phyloP scores from a whole-genome alignment of 1,140 invertebrate species.

The Melitaea cinxia region DNA sequence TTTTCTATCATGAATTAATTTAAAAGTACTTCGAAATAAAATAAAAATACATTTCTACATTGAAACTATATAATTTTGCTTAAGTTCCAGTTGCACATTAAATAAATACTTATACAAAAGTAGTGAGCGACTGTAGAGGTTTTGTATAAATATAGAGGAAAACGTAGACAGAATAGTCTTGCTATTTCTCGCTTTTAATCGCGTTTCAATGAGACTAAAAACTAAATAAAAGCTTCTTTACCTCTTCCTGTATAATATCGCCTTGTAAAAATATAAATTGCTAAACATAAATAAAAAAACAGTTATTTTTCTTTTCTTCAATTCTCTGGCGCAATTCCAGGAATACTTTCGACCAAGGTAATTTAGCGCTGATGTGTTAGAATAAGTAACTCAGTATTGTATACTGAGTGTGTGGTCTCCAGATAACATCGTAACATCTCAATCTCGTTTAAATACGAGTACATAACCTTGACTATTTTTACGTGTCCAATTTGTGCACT shows the following conservation, averaged over 20 bases:
- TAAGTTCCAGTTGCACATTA: too few relatives aligned
- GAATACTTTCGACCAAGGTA: constrained; percentile 55
- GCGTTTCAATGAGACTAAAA: neutral
- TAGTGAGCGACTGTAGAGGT: too few relatives aligned
- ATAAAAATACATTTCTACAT: too few relatives aligned
- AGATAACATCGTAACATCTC: constrained; percentile 44
- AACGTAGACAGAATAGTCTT: neutral
- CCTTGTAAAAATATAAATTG: constrained; percentile 11
- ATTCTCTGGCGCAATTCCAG: constrained; percentile 62
- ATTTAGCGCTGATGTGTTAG: constrained; percentile 75
- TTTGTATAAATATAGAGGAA: neutral
- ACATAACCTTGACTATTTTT: constrained; percentile 23
- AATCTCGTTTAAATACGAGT: constrained; percentile 43
- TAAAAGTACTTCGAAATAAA: too few relatives aligned
- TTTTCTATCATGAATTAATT: too few relatives aligned
- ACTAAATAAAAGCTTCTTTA: neutral
- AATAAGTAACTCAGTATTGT: constrained; percentile 62
- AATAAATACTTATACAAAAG: too few relatives aligned
- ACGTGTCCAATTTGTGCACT: neutral
- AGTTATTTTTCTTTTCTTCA: constrained; percentile 52
- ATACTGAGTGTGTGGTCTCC: constrained; percentile 44
- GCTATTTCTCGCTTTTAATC: neutral
- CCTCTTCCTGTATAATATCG: constrained; percentile 16
- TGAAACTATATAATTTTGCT: too few relatives aligned
- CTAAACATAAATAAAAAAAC: constrained; percentile 18